Evolutionary conservation across 2,113 vertebrate species (phyloP).

Genomic region (Thunnus maccoyii): DNA sequence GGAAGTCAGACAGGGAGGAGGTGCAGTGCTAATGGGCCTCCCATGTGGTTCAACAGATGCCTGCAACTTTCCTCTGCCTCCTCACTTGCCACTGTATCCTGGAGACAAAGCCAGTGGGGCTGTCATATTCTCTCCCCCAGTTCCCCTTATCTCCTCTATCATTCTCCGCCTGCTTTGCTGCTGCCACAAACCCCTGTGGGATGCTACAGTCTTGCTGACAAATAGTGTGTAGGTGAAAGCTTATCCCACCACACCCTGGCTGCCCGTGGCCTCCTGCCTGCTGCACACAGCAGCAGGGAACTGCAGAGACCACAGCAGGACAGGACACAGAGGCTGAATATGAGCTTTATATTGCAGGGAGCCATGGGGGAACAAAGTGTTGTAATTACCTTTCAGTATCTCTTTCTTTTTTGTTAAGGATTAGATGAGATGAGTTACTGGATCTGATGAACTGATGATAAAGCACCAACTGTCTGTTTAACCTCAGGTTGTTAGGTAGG

Average conservation of each 20-base stretch:
- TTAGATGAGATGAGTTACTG: slow-evolving; percentile 6
- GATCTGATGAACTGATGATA: neutral
- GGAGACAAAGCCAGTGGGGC: slow-evolving; percentile 74
- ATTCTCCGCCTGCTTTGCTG: slow-evolving; percentile 40
- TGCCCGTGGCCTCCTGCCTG: slow-evolving; percentile 35
- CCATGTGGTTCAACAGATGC: slow-evolving; percentile 49
- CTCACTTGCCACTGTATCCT: slow-evolving; percentile 71
- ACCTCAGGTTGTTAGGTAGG: neutral
- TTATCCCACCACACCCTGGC: slow-evolving; percentile 52
- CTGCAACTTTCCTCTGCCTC: slow-evolving; percentile 45
- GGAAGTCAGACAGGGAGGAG: slow-evolving; percentile 64
- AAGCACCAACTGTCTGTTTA: slow-evolving; percentile 24
- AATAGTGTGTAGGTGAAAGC: slow-evolving; percentile 71
- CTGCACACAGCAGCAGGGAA: slow-evolving; percentile 51
- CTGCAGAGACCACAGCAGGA: slow-evolving; percentile 43
- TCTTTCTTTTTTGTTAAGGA: slow-evolving; percentile 4
- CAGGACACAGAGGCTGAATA: slow-evolving; percentile 9
- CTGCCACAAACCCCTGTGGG: slow-evolving; percentile 40
- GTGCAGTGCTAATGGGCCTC: slow-evolving; percentile 67
- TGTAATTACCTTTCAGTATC: slow-evolving; percentile 3
- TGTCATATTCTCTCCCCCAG: slow-evolving; percentile 42
- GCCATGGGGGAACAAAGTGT: neutral
- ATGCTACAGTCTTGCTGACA: slow-evolving; percentile 67
- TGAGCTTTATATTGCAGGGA: slow-evolving; percentile 3
- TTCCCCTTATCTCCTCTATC: neutral